Percentiles rank a stretch among this genome's conserved stretches.
These are phyloP conservation scores for Rhyacophila evoluta DNA, from an alignment of 2,888 invertebrate genomes.

Conservation along the genomic window DNA sequence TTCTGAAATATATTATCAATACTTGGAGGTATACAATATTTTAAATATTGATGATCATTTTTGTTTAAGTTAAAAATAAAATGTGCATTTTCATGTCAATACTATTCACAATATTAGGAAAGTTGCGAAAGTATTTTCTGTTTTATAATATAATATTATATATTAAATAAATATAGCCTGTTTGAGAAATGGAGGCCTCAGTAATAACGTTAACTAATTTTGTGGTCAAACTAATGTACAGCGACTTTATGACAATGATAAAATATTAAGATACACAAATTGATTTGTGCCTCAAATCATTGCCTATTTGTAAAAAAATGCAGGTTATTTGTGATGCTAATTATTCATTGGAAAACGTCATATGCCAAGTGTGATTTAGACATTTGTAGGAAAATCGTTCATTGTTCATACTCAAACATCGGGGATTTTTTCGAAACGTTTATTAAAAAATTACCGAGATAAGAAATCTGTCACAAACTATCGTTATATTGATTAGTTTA, in stretches of 20 bases:
- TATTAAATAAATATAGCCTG: too few relatives aligned
- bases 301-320: background rate
- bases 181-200: too few relatives aligned
- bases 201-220: background rate
- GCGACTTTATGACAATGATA: background rate
- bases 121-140: too few relatives aligned
- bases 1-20: too few relatives aligned
- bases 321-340: background rate
- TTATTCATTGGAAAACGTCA: background rate
- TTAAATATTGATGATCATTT: too few relatives aligned
- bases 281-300: background rate
- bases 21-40: too few relatives aligned
- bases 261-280: background rate
- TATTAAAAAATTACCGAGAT: background rate
- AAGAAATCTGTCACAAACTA: background rate
- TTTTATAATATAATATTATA: too few relatives aligned
- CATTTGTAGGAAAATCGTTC: background rate
- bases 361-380: background rate
- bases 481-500: too few relatives aligned
- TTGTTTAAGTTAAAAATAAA: too few relatives aligned
- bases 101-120: too few relatives aligned
- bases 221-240: background rate
- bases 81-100: too few relatives aligned
- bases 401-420: too few relatives aligned
- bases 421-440: background rate